A percentile compares a stretch with the other conserved stretches of the same genome.
Evolutionary conservation across 35 echinoderm and acorn worm genomes (phyloP).

Genomic region (Strongylocentrotus purpuratus): DNA sequence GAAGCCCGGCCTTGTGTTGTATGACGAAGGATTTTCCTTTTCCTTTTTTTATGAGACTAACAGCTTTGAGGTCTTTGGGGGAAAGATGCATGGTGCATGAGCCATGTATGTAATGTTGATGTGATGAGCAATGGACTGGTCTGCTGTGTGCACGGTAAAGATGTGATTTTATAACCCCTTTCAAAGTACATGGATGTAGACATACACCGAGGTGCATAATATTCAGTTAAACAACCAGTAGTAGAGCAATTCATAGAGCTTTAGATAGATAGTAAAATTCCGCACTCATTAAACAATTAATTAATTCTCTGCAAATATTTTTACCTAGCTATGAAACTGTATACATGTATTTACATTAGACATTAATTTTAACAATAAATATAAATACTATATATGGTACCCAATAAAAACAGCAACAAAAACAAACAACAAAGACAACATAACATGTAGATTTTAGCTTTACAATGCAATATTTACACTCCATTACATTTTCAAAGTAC

Average conservation of each 20-base stretch:
- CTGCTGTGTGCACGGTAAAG: not conserved
- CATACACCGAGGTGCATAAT: not conserved
- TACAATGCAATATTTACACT: too few species aligned
- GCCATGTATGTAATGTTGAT: not conserved
- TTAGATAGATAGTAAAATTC: too few species aligned
- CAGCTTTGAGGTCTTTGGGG: constrained; percentile 8
- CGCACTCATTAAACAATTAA: not conserved
- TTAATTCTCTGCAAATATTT: too few species aligned
- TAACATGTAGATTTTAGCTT: too few species aligned
- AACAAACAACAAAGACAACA: too few species aligned
- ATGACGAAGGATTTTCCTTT: constrained; percentile 11
- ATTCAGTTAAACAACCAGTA: not conserved
- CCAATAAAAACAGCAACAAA: too few species aligned
- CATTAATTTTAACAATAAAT: too few species aligned
- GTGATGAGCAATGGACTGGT: not conserved
- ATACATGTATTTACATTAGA: too few species aligned
- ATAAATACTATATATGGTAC: too few species aligned
- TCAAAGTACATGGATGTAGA: not conserved
- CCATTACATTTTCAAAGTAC: too few species aligned
- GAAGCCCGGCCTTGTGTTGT: not conserved
- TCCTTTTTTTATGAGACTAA: not conserved
- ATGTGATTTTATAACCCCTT: not conserved
- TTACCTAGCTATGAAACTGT: too few species aligned
- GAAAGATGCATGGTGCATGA: not conserved
- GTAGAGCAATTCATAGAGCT: not conserved